phyloP scores from a whole-genome alignment of 2,113 vertebrate species.

The Hoplias malabaricus region DNA sequence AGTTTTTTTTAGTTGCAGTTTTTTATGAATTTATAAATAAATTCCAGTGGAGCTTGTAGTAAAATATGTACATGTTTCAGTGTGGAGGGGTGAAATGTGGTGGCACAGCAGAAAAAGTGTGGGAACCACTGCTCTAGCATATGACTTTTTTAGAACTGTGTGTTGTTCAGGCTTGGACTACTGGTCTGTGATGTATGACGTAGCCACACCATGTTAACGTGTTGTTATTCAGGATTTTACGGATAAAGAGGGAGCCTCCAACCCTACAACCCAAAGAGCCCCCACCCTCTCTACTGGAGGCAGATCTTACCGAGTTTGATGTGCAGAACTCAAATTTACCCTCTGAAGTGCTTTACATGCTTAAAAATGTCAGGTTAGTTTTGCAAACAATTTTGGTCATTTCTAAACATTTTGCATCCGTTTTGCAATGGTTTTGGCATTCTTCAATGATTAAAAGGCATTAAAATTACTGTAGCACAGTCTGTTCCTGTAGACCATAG shows the following conservation, averaged over 20 bases:
- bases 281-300: slow-evolving; percentile 90
- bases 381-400: no score
- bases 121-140: no score
- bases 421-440: no score
- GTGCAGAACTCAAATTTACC: slow-evolving; percentile 93
- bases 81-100: no score
- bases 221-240: slow-evolving; percentile 78
- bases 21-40: no score
- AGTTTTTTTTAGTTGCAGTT: no score
- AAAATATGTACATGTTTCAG: no score
- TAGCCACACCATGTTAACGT: background rate
- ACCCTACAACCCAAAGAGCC: slow-evolving; percentile 93
- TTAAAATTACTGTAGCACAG: no score
- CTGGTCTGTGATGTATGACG: background rate
- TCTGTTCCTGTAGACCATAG: background rate
- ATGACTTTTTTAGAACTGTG: background rate
- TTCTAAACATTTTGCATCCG: no score
- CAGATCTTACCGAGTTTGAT: slow-evolving; percentile 92
- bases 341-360: slow-evolving; percentile 94
- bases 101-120: no score
- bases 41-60: no score
- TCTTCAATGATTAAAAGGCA: no score
- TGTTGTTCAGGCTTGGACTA: background rate
- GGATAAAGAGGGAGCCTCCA: slow-evolving; percentile 89
- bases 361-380: slow-evolving; percentile 92